Base-by-base conservation (phyloP, 2,113 vertebrate species). In the Mugil cephalus region DNA sequence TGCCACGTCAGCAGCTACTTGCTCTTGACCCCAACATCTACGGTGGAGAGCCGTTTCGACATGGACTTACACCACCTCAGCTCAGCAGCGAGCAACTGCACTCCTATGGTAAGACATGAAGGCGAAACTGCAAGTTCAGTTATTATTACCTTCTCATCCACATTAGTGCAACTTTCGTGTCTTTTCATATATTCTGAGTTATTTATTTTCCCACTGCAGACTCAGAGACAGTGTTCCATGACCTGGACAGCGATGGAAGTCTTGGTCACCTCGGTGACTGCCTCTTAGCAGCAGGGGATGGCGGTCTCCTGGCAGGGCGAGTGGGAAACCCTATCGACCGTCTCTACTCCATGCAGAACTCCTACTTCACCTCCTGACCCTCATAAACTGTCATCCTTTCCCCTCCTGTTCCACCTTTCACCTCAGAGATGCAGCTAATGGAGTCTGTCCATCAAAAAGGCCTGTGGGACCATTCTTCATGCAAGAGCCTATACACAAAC, bases 291-390 rank as follows among this genome's bases (percentile, higher is more conserved):
- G 88, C 94, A 0, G 92, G 94, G 0, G 95, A 96, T 0, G 89
- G 89, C 24, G 92, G 91, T 66, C 93, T 95, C 50, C 87, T 96
- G 82, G 79, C 94, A 14, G 94, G 94, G 6, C 92, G 95, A 5
- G 94, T 96, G 89, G 95, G 95, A 86, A 96, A 96, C 82, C 96
- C 96, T 80, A 96, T 97, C 1, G 96, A 96, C 87, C 95, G 95
- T 45, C 95, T 97, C 62, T 96, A 97, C 89, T 96, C 96, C 84
- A 97, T 97, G 96, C 96, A 97, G 88, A 96, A 93, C 91, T 97
- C 96, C 85, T 97, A 97, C 91, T 97, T 97, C 93, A 95, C 95
- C 46, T 97, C 96, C 90, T 97, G 96, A 97, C 95, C 93, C 80
- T 79, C 62, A 88, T 83, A 81, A 90, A 90, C 88, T 80, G 73